phyloP scores from a whole-genome alignment of 2,888 invertebrate genomes.

The Hecatera dysodea region DNA sequence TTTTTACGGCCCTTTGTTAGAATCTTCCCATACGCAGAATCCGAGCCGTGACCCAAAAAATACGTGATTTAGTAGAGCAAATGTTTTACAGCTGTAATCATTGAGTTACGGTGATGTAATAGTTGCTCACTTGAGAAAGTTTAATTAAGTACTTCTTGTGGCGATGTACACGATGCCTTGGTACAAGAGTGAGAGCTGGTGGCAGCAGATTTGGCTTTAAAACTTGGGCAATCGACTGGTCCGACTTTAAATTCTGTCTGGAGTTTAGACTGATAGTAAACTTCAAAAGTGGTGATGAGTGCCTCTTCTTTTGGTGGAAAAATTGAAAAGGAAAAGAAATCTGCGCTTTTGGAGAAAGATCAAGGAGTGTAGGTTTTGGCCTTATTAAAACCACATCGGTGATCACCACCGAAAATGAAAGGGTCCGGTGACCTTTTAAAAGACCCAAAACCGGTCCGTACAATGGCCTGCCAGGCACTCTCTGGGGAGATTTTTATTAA shows the following conservation, averaged over 20 bases:
- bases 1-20: slow-evolving; percentile 58
- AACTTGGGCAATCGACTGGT: neutral
- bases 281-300: too few species aligned
- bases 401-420: too few species aligned
- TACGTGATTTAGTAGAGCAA: slow-evolving; percentile 50
- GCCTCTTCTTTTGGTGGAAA: too few species aligned
- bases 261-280: neutral
- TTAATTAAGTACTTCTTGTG: slow-evolving; percentile 39
- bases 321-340: too few species aligned
- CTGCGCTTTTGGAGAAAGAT: too few species aligned
- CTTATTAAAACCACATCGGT: too few species aligned
- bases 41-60: slow-evolving; percentile 67
- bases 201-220: neutral
- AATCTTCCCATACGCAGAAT: slow-evolving; percentile 62
- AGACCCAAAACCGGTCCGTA: too few species aligned
- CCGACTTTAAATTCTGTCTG: neutral
- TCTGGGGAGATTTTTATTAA: too few species aligned
- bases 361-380: too few species aligned
- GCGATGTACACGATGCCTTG: slow-evolving; percentile 20
- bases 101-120: slow-evolving; percentile 60
- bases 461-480: too few species aligned
- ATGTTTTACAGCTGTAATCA: slow-evolving; percentile 59
- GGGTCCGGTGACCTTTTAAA: too few species aligned
- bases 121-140: slow-evolving; percentile 59
- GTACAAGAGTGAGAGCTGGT: slow-evolving; percentile 16